Base-by-base conservation (phyloP, 1,140 invertebrate genomes). In the Papilio xuthus region DNA sequence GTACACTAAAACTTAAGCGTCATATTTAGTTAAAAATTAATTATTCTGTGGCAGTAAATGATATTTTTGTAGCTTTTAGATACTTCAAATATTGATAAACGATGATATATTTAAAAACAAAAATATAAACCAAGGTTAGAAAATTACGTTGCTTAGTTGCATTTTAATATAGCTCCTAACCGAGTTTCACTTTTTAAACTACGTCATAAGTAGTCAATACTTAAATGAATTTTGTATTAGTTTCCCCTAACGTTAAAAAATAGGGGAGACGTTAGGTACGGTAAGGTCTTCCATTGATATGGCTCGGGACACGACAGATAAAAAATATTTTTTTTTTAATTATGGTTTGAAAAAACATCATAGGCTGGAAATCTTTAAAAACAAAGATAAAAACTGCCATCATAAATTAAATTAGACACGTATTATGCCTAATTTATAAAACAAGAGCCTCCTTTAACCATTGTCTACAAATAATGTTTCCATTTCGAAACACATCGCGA, bases 401-500 rank as follows among this genome's bases (percentile, higher is more conserved):
- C 13, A 50, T 56, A 56, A 56, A 56, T 0, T 47, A 15, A 12
- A 47, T 15, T 4, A 47, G 20, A 56, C n/a, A 20, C 20, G n/a
- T 56, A 56, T 23, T 60, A 60, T 10, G 8, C 8, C 56, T 60
- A 60, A 60, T 60, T 60, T 26, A 60, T 26, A 60, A 26, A 8
- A 60, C 56, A 60, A 60, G 10, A 26, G 6, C 10, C 44, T 1
- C 44, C 7, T 47, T 10, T 13, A 10, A 47, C 44, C 15, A 47
- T 47, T 7, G 70, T 41, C 41, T 41, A 20, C 69, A 41, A 71
- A 71, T 72, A 72, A 20, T 2, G 70, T 72, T n/a, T 20, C 70
- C 32, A 26, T 72, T 72, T 72, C 70, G 70, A 41, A 72, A 72
- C 41, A 41, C 7, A 23, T 12, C 70, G 70, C 70, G 32, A 41